Base-by-base conservation (phyloP, 2,888 invertebrate species). In the Ariolimax columbianus region DNA sequence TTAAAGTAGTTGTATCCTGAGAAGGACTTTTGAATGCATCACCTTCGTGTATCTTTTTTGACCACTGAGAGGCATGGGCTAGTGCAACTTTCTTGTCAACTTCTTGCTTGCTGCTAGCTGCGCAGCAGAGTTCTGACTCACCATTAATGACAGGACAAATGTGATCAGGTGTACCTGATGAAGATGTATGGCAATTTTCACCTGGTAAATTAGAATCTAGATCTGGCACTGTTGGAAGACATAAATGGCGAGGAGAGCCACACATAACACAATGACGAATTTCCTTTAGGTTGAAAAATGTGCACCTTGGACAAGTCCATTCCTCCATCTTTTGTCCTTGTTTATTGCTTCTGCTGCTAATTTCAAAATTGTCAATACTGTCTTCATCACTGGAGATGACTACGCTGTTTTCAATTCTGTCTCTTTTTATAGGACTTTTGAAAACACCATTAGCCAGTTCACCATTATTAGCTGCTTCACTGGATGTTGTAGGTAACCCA, bases 231-330 rank as follows among this genome's bases (percentile, higher is more conserved):
- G 70, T 81, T 79, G 63, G 91, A 82, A 91, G 87, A 23, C 88
- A 90, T 40, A 88, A 73, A 23, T 88, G 95, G 77, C 88, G 89
- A 0, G 97, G 97, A 0, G 96, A 95, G 90, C 97, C 95, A 91
- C 97, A 97, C 0, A 97, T 96, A 90, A 96, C 96, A 93, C 97
- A 97, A 86, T 96, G 95, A 11, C 96, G 95, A 87, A 95, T 95
- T 47, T 95, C 95, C 0, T 95, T 95, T 81, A 96, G 95, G 94
- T 97, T 97, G 89, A 96, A 96, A 59, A 97, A 94, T 0, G 97
- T 97, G 92, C 97, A 97, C 91, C 96, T 95, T 89, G 95, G 95
- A 91, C 95, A 95, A 82, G 89, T 89, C 95, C 95, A 95, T 19
- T 88, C n/a, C 43, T 33, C 23, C 38, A 38, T 33, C n/a, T 33